Conservation (phyloP, 2,888 invertebrate genomes). For the Diaprepes abbreviatus region DNA sequence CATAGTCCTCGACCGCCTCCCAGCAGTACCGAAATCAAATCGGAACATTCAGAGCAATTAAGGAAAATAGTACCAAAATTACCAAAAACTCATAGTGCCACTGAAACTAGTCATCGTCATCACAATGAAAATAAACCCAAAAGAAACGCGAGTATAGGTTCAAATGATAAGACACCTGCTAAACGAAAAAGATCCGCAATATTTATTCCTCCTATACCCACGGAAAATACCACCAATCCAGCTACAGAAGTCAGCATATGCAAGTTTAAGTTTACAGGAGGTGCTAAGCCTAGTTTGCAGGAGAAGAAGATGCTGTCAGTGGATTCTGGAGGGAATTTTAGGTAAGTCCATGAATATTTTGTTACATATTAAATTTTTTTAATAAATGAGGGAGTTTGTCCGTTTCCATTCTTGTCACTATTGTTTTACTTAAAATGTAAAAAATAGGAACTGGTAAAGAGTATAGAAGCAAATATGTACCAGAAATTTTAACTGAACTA, state of each 20-base stretch:
- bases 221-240: conserved; percentile 81
- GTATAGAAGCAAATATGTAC: too few species aligned
- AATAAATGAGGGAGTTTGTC: too few species aligned
- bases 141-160: conserved; percentile 63
- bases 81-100: conserved; percentile 68
- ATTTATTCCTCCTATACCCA: conserved; percentile 86
- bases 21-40: conserved; percentile 51
- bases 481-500: too few species aligned
- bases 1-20: conserved; percentile 60
- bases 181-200: conserved; percentile 87
- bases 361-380: too few species aligned
- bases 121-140: conserved; percentile 61
- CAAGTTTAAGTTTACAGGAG: conserved; percentile 94
- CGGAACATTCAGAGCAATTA: conserved; percentile 62
- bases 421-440: too few species aligned
- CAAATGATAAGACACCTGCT: conserved; percentile 68
- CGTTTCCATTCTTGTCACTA: too few species aligned
- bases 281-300: conserved; percentile 88
- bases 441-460: too few species aligned
- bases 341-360: too few species aligned
- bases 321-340: conserved; percentile 88
- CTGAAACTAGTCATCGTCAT: conserved; percentile 58
- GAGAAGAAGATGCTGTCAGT: conserved; percentile 94
- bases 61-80: conserved; percentile 57
- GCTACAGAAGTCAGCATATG: conserved; percentile 87